Conservation (phyloP, 2,113 vertebrate species). For the Urocitellus parryii region DNA sequence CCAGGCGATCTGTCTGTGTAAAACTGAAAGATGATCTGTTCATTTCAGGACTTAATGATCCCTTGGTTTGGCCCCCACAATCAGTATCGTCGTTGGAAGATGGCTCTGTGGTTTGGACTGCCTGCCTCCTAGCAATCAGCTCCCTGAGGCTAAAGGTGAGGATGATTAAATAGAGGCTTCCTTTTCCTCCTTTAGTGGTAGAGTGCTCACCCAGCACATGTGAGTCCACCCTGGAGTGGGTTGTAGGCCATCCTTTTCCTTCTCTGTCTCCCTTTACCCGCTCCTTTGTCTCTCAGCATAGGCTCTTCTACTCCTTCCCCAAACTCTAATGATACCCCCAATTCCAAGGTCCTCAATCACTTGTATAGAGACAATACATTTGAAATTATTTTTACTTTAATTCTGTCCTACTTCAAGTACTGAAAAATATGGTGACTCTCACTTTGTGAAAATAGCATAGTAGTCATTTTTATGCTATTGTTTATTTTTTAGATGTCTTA, state of each 20-base stretch:
- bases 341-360: background rate
- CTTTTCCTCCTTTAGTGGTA: background rate
- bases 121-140: background rate
- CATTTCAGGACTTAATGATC: constrained; percentile 51
- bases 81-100: constrained; percentile 40
- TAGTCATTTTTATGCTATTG: background rate
- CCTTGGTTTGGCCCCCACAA: background rate
- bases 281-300: background rate
- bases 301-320: background rate
- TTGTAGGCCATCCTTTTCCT: background rate
- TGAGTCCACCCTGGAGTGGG: background rate
- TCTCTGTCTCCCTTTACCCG: background rate
- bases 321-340: background rate
- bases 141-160: background rate
- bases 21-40: constrained; percentile 73
- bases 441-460: background rate
- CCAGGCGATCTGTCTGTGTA: constrained; percentile 54
- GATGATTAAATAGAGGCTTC: background rate
- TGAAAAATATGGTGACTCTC: background rate
- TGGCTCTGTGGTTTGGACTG: constrained; percentile 25
- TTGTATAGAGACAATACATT: background rate
- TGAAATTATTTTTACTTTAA: background rate
- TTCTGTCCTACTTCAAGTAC: background rate
- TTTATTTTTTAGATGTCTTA: background rate
- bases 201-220: too few relatives aligned